These are phyloP conservation scores for Microhierax caerulescens DNA, from an alignment of 2,797 vertebrate genomes.

Conservation along the genomic window DNA sequence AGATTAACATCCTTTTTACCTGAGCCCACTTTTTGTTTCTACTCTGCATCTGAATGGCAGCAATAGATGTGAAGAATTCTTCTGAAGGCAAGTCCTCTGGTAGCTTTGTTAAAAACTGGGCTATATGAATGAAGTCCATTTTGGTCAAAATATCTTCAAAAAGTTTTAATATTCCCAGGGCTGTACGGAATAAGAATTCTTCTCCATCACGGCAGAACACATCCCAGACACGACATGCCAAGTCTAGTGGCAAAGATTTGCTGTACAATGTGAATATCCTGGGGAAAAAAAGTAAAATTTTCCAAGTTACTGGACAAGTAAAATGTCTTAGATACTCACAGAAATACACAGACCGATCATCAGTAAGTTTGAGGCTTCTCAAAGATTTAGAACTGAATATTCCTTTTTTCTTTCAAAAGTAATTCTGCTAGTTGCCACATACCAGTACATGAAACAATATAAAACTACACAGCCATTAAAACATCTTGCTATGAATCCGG, in stretches of 20 bases:
- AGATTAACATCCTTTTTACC: slow-evolving; percentile 66
- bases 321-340: background rate
- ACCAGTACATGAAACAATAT: background rate
- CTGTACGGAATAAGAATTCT: slow-evolving; percentile 92
- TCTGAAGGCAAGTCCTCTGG: slow-evolving; percentile 88
- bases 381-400: background rate
- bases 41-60: slow-evolving; percentile 92
- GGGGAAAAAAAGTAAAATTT: background rate
- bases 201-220: slow-evolving; percentile 96
- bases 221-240: slow-evolving; percentile 96
- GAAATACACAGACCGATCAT: background rate
- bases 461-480: background rate
- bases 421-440: background rate
- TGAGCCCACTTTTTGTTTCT: slow-evolving; percentile 93
- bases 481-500: background rate
- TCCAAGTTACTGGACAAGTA: background rate
- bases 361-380: background rate
- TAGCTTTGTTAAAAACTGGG: slow-evolving; percentile 92
- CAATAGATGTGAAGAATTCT: slow-evolving; percentile 87
- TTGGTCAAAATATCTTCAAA: slow-evolving; percentile 90
- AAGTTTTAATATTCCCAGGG: slow-evolving; percentile 88
- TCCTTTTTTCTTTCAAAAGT: background rate
- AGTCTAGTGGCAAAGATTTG: slow-evolving; percentile 91
- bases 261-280: slow-evolving; percentile 98
- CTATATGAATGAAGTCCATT: slow-evolving; percentile 98